Conservation (phyloP, 2,797 vertebrate genomes). For the Helarctos malayanus region DNA sequence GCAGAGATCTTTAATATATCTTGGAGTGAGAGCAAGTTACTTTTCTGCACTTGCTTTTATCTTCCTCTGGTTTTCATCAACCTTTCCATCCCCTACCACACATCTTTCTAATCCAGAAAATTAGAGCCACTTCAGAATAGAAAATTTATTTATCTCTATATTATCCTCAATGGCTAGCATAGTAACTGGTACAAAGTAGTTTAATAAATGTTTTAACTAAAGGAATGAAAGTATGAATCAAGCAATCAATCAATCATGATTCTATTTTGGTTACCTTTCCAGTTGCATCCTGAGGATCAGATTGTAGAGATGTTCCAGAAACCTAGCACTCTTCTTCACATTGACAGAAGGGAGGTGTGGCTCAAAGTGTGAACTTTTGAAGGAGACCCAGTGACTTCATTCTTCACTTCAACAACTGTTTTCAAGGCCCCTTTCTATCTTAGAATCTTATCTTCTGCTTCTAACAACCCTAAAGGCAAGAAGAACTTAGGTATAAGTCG, state of each 20-base stretch:
- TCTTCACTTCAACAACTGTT: neutral
- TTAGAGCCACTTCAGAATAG: neutral
- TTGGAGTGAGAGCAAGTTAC: neutral
- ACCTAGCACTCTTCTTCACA: neutral
- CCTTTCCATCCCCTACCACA: neutral
- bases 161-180: neutral
- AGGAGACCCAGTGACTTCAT: neutral
- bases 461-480: neutral
- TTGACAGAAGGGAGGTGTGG: neutral
- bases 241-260: neutral
- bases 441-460: neutral
- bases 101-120: neutral
- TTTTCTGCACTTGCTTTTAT: neutral
- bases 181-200: neutral
- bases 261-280: neutral
- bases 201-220: neutral
- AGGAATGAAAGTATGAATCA: neutral
- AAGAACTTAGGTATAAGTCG: neutral
- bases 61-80: neutral
- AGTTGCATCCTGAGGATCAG: neutral
- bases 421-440: neutral
- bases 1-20: neutral
- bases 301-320: neutral
- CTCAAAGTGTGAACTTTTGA: neutral
- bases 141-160: neutral